A percentile compares a stretch with the other conserved stretches of the same genome.
phyloP scores from a whole-genome alignment of 2,888 invertebrate species.

The Coenonympha arcania region DNA sequence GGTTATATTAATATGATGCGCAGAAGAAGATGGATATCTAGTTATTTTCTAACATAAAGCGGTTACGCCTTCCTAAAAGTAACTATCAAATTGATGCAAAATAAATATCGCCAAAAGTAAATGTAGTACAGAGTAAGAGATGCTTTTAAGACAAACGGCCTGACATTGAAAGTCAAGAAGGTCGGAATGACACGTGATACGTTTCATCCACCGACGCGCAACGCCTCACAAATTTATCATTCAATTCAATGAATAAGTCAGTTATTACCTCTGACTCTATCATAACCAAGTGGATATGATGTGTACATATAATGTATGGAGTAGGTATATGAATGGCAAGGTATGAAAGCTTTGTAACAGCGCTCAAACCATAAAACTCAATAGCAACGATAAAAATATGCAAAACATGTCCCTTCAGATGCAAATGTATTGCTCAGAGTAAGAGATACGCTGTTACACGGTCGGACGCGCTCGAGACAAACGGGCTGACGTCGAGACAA shows the following conservation, averaged over 20 bases:
- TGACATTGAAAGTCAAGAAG: slow-evolving; percentile 14
- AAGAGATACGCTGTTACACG: slow-evolving; percentile 13
- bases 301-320: no score
- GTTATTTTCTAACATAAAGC: no score
- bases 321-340: no score
- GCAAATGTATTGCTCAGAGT: slow-evolving; percentile 10
- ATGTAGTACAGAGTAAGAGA: slow-evolving; percentile 14
- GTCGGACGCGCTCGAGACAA: slow-evolving; percentile 22
- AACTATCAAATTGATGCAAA: background rate
- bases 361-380: background rate
- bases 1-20: no score
- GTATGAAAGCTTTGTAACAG: no score
- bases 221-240: no score
- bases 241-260: no score
- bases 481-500: slow-evolving; percentile 15
- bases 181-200: slow-evolving; percentile 22
- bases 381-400: background rate
- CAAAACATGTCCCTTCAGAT: background rate
- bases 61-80: no score
- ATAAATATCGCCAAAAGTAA: background rate
- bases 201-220: no score
- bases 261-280: no score
- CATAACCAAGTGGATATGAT: no score
- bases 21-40: no score
- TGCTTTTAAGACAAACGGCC: slow-evolving; percentile 21